Evolutionary conservation across 2,888 invertebrate species (phyloP), one percentile per base, ranked within the genome.

Genomic region (Synergus umbraculus): DNA sequence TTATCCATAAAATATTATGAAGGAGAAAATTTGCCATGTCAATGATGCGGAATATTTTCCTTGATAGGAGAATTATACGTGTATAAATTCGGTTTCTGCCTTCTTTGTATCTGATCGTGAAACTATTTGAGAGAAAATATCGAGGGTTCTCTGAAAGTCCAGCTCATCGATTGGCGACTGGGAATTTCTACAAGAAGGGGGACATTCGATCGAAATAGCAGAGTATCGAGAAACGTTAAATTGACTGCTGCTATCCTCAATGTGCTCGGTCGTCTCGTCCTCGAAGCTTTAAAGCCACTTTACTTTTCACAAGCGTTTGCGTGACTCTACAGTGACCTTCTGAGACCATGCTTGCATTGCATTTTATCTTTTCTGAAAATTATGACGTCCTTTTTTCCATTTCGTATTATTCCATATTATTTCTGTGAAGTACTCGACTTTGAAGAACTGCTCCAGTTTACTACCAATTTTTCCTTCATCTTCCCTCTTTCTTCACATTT

Each of bases 171-270:
- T 83, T 81, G 81, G 76, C 77, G 77, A 81, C 82, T 81, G 60
- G 78, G 81, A 82, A 85, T 84, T 83, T 49, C 49, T 67, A 64
- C 46, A 64, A 66, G 80, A 77, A 81, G 80, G 81, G 83, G 80
- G 82, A 83, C 83, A 83, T 83, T 79, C 80, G 82, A 83, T 83
- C 82, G 82, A 29, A 82, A 83, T 79, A 79, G 77, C 65, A 54
- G 49, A 60, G 77, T 84, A 85, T 85, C 81, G 84, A 83, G 82
- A 83, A 84, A 84, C 82, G 84, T 82, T 81, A 85, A 85, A 85
- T 87, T 85, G 29, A 29, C 29, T 84, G 85, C 78, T 82, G 82
- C 79, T 58, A 78, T 73, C 67, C 63, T 54, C 81, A 78, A 64
- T 67, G 79, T 78, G 79, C 78, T 81, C 79, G 82, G 81, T 85